Percentiles rank a stretch among this genome's conserved stretches.
Conservation (phyloP, 2,888 invertebrate genomes). For the Teinopalpus imperialis region DNA sequence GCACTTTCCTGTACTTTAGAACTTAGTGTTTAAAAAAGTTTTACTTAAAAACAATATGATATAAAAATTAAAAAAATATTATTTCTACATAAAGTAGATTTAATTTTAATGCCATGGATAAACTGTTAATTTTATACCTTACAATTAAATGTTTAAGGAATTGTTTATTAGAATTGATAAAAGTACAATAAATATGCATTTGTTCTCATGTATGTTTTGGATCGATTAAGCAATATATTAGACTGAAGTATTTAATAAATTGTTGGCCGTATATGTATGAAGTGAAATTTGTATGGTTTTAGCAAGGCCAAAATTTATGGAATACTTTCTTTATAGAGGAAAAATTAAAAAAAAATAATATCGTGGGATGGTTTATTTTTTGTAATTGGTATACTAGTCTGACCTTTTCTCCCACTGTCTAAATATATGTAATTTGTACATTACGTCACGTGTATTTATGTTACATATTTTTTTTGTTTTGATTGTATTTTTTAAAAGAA, state of each 20-base stretch:
- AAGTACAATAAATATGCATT: conserved; percentile 57
- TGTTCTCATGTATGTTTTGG: conserved; percentile 69
- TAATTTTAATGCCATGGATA: conserved; percentile 55
- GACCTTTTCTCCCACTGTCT: conserved; percentile 63
- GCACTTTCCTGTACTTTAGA: conserved; percentile 74
- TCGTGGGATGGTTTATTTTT: conserved; percentile 67
- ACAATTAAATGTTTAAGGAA: conserved; percentile 51
- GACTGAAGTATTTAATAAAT: conserved; percentile 76
- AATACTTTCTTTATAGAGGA: conserved; percentile 59
- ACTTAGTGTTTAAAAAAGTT: conserved; percentile 44
- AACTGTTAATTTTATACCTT: conserved; percentile 40
- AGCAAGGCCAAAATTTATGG: conserved; percentile 65
- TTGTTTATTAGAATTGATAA: conserved; percentile 61
- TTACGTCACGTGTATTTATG: conserved; percentile 71
- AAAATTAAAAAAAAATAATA: conserved; percentile 44
- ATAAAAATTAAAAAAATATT: conserved; percentile 49
- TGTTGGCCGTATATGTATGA: conserved; percentile 56
- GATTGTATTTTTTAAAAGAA: conserved; percentile 74
- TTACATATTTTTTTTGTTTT: conserved; percentile 69
- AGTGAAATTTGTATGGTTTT: conserved; percentile 53
- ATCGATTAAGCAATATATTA: conserved; percentile 76
- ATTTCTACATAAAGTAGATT: conserved; percentile 37
- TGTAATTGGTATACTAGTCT: conserved; percentile 79
- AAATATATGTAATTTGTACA: conserved; percentile 64
- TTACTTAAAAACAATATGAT: conserved; percentile 44